A percentile compares a stretch with the other conserved stretches of the same genome.
phyloP scores from a whole-genome alignment of 1,140 invertebrate species.

The Holcopasites calliopsidis region DNA sequence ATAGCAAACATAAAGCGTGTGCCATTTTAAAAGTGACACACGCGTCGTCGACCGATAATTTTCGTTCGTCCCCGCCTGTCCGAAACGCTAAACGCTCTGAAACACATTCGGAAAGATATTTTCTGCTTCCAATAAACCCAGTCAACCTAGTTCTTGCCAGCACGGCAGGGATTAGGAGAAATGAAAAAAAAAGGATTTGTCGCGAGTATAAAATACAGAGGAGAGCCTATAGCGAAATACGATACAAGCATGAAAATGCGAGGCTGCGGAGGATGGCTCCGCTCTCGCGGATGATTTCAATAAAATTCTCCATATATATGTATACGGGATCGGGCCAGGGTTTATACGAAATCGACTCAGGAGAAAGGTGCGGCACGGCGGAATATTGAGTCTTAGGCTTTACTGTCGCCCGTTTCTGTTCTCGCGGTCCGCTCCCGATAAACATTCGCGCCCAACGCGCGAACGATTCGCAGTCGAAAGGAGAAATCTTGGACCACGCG shows the following conservation, averaged over 20 bases:
- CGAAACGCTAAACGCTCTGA: too few species aligned
- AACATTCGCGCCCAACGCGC: conserved; percentile 10
- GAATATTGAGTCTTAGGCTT: conserved; percentile 41
- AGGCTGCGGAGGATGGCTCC: background rate
- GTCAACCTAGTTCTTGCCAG: background rate
- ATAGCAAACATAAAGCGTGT: background rate
- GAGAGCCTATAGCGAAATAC: background rate
- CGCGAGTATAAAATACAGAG: background rate
- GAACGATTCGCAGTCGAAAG: conserved; percentile 39
- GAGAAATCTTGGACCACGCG: conserved; percentile 41
- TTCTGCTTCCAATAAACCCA: background rate
- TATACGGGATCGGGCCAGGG: conserved; percentile 55
- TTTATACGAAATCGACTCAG: conserved; percentile 48
- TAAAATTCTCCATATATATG: conserved; percentile 52
- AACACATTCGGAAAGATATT: too few species aligned
- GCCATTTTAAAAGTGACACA: background rate
- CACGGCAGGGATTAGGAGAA: conserved; percentile 2
- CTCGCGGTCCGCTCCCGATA: conserved; percentile 24
- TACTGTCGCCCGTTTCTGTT: conserved; percentile 41
- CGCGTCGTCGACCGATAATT: background rate
- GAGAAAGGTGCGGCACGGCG: conserved; percentile 27
- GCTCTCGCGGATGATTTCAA: conserved; percentile 45
- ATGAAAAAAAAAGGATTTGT: conserved; percentile 35
- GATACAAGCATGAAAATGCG: conserved; percentile 30
- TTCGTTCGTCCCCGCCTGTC: too few species aligned